Percentiles rank a stretch among this genome's conserved stretches.
These are phyloP conservation scores for Scophthalmus maximus DNA, from an alignment of 2,113 vertebrate species.

Conservation along the genomic window DNA sequence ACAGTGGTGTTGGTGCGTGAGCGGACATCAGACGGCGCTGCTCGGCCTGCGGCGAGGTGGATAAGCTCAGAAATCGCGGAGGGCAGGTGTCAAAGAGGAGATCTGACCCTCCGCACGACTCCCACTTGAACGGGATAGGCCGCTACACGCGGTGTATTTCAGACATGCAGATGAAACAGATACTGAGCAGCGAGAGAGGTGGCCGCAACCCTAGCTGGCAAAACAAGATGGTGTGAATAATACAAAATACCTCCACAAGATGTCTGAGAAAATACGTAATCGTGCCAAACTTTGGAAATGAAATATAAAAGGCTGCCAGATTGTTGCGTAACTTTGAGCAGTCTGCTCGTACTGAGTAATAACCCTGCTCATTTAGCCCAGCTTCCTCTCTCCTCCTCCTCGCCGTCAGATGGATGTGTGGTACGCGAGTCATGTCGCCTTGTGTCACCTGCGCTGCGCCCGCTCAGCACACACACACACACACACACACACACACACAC, in stretches of 20 bases:
- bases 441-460: conserved; percentile 68
- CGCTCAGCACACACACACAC: no score
- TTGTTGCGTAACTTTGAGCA: conserved; percentile 57
- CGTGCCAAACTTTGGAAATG: conserved; percentile 27
- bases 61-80: conserved; percentile 64
- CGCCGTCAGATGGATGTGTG: conserved; percentile 58
- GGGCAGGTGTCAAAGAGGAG: conserved; percentile 74
- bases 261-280: conserved; percentile 28
- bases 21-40: conserved; percentile 74
- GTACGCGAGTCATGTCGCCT: conserved; percentile 61
- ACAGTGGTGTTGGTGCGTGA: conserved; percentile 60
- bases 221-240: conserved; percentile 35
- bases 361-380: conserved; percentile 63
- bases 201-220: conserved; percentile 2
- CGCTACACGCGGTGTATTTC: conserved; percentile 31
- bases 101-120: conserved; percentile 70
- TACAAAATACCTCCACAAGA: not conserved
- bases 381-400: conserved; percentile 55
- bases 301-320: conserved; percentile 35
- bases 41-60: conserved; percentile 56
- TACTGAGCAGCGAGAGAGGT: conserved; percentile 39
- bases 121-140: conserved; percentile 55
- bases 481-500: no score
- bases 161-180: conserved; percentile 52
- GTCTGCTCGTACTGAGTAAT: conserved; percentile 56